A percentile compares a stretch with the other conserved stretches of the same genome.
phyloP scores from a whole-genome alignment of 2,797 vertebrate genomes.

The Fringilla coelebs region DNA sequence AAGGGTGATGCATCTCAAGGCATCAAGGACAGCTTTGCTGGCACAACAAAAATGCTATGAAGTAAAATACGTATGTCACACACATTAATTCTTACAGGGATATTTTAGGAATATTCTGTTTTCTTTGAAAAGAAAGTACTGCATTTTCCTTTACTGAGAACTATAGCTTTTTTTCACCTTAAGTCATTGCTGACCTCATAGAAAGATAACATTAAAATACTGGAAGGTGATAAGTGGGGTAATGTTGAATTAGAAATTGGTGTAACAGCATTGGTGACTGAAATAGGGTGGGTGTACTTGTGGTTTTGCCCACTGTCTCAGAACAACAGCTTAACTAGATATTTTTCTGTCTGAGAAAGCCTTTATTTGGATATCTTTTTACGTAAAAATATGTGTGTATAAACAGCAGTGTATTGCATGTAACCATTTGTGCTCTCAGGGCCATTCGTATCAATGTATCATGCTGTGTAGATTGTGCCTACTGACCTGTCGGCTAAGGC shows the following conservation, averaged over 20 bases:
- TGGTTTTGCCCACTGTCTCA: background rate
- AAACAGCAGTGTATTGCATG: background rate
- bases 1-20: background rate
- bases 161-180: background rate
- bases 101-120: background rate
- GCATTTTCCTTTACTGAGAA: background rate
- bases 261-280: background rate
- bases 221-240: background rate
- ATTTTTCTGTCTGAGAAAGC: background rate
- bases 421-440: background rate
- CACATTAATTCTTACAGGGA: background rate
- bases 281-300: background rate
- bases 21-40: background rate
- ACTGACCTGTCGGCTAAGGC: conserved; percentile 22
- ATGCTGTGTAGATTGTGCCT: background rate
- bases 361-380: conserved; percentile 4
- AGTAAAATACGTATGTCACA: background rate
- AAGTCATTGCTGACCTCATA: background rate
- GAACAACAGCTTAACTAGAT: conserved; percentile 35
- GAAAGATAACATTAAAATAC: background rate
- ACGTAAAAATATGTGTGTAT: background rate
- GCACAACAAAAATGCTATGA: background rate
- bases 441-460: background rate
- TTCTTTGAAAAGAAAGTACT: background rate
- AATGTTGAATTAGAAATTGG: background rate